Evolutionary conservation across 2,113 vertebrate genomes (phyloP).

Genomic region (Aleadryas rufinucha): DNA sequence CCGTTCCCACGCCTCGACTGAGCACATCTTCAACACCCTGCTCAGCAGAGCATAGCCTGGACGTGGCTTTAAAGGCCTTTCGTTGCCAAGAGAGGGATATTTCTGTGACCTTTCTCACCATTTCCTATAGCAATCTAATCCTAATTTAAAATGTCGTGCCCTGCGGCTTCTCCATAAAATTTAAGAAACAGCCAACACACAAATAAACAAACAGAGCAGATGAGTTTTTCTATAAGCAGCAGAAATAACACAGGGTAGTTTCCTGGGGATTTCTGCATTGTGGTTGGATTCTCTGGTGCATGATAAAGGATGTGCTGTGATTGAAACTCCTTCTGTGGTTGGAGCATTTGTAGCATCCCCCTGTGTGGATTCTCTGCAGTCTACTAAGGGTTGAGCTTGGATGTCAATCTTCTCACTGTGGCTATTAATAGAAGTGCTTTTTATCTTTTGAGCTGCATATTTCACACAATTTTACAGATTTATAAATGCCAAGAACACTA

Average conservation of each 20-base stretch:
- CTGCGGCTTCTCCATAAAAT: background rate
- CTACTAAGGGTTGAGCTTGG: background rate
- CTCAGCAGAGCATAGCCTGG: background rate
- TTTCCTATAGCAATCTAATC: constrained; percentile 38
- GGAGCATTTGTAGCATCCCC: background rate
- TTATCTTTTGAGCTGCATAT: background rate
- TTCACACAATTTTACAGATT: background rate
- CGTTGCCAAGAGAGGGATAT: background rate
- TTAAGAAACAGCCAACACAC: background rate
- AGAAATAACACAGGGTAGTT: constrained; percentile 43
- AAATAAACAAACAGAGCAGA: constrained; percentile 42
- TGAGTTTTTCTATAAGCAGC: constrained; percentile 20
- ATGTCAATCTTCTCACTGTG: background rate
- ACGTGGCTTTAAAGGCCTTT: background rate
- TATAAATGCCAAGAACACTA: background rate
- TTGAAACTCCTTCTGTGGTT: constrained; percentile 23
- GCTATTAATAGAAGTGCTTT: background rate
- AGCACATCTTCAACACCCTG: background rate
- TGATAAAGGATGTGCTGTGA: constrained; percentile 9
- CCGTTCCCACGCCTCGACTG: background rate
- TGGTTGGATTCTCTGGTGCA: constrained; percentile 41
- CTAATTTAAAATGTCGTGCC: constrained; percentile 20
- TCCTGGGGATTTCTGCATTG: constrained; percentile 61
- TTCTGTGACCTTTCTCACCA: constrained; percentile 54
- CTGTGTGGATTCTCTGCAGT: background rate